Evolutionary conservation across 37 sponge, comb jelly and placozoan genomes (phyloP), one percentile per base, ranked within the genome.

Genomic region (Theonella swinhoei): DNA sequence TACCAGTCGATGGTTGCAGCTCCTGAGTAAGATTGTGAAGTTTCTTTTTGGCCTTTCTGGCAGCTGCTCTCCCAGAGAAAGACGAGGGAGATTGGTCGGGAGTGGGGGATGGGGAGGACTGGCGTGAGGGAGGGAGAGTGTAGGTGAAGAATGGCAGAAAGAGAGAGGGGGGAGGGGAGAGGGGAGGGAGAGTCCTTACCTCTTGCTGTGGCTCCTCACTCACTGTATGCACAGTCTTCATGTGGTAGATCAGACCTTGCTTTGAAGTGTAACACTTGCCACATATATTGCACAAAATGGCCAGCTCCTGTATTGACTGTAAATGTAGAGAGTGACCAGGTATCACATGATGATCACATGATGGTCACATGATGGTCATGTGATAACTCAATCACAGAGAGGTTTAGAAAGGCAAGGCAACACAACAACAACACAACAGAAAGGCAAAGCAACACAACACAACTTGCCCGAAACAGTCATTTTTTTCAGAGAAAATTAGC

Each of bases 241-340:
- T 31, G 85, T 92, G 92, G 58, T 92, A 92, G 33, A 31, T 69
- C 11, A 92, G 81, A 0, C 92, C 92, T 32, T 70, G 42, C 42
- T 79, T 58, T 33, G 88, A 76, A 0, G 76, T 75, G 80, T 84
- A 92, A 17, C 24, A 19, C 75, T 88, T 87, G 37, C 41, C 88
- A 63, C 92, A 92, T 19, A 67, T 19, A 19, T 79, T 61, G 75
- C 92, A 92, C 5, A 37, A 28, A 1, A 80, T 28, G 7, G 24
- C 1, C 9, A 75, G 33, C 34, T 72, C 87, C 64, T 79, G 68
- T 26, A 25, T 30, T 2, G 62, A 23, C 77, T 61, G 71, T 23
- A 70, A 3, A 70, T 3, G 34, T 3, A 33, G 23, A 33, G 36
- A 36, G 8, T n/a, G n/a, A n/a, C n/a, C n/a, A n/a, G n/a, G n/a